Conservation (phyloP, 2,888 invertebrate species). For the Eilema sororculum region DNA sequence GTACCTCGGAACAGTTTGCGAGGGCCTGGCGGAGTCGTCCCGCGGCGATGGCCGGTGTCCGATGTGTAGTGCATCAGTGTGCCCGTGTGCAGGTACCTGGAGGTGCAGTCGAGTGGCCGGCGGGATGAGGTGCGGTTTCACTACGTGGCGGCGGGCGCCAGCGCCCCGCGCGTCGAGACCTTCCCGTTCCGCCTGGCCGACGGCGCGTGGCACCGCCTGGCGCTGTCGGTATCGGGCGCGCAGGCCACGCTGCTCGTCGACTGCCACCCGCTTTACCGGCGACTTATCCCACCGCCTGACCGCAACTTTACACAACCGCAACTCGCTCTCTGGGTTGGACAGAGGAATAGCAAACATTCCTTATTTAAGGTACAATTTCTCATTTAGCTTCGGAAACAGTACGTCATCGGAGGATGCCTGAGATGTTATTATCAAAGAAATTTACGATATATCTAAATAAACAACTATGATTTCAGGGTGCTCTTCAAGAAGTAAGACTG, state of each 20-base stretch:
- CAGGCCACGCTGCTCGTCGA: constrained; percentile 94
- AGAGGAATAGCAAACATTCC: constrained; percentile 94
- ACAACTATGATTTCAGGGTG: constrained; percentile 88
- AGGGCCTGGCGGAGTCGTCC: constrained; percentile 67
- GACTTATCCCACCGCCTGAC: constrained; percentile 92
- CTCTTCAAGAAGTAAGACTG: constrained; percentile 94
- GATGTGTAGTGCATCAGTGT: constrained; percentile 64
- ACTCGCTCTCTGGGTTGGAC: constrained; percentile 94
- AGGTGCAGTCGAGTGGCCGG: constrained; percentile 96
- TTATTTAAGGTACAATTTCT: constrained; percentile 91
- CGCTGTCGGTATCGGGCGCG: constrained; percentile 93
- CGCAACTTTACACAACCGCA: constrained; percentile 92
- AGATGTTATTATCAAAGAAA: background rate
- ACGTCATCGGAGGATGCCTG: background rate
- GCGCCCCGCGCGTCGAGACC: constrained; percentile 91
- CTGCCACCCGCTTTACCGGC: constrained; percentile 94
- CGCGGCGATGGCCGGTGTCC: constrained; percentile 53
- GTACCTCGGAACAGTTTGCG: constrained; percentile 87
- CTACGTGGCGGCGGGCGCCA: constrained; percentile 90
- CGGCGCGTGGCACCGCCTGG: constrained; percentile 95
- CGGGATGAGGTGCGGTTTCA: constrained; percentile 95
- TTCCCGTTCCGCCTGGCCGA: constrained; percentile 96
- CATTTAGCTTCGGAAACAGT: background rate
- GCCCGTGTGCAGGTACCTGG: constrained; percentile 91
- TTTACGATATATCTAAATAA: constrained; percentile 5